phyloP scores from a whole-genome alignment of 1,140 invertebrate species.

The Macrobrachium nipponense region DNA sequence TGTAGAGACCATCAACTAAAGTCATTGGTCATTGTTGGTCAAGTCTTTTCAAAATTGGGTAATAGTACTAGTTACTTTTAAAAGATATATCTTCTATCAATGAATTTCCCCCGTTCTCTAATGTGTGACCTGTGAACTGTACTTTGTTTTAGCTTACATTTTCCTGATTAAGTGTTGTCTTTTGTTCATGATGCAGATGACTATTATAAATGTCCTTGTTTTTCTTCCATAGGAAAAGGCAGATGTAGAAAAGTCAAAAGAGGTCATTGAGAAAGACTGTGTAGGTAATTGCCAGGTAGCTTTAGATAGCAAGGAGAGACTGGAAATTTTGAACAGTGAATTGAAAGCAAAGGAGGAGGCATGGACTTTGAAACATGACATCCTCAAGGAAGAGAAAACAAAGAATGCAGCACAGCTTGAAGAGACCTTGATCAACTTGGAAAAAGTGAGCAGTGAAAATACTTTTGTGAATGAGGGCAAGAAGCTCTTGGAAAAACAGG shows the following conservation, averaged over 20 bases:
- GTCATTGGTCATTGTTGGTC: too few relatives aligned
- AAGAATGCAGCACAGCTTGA: conserved; percentile 52
- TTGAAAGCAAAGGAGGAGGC: conserved; percentile 24
- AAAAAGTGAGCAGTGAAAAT: conserved; percentile 29
- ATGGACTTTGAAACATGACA: conserved; percentile 64
- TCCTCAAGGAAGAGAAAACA: conserved; percentile 60
- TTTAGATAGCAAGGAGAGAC: conserved; percentile 5
- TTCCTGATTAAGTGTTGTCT: too few relatives aligned
- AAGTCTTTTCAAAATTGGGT: too few relatives aligned
- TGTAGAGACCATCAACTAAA: too few relatives aligned
- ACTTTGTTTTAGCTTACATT: too few relatives aligned
- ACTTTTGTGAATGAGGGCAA: conserved; percentile 56
- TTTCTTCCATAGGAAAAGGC: not conserved
- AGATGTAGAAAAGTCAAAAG: not conserved
- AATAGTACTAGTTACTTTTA: too few relatives aligned
- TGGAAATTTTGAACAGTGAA: conserved; percentile 34
- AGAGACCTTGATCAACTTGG: conserved; percentile 58
- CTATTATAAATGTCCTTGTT: too few relatives aligned
- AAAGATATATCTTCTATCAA: too few relatives aligned
- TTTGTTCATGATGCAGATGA: too few relatives aligned
- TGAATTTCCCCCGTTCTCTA: too few relatives aligned
- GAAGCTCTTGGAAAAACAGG: conserved; percentile 59
- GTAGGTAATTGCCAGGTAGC: conserved; percentile 32
- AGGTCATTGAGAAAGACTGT: conserved; percentile 12
- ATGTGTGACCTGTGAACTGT: too few relatives aligned